Evolutionary conservation across 2,113 vertebrate species (phyloP).

Genomic region (Carollia perspicillata): DNA sequence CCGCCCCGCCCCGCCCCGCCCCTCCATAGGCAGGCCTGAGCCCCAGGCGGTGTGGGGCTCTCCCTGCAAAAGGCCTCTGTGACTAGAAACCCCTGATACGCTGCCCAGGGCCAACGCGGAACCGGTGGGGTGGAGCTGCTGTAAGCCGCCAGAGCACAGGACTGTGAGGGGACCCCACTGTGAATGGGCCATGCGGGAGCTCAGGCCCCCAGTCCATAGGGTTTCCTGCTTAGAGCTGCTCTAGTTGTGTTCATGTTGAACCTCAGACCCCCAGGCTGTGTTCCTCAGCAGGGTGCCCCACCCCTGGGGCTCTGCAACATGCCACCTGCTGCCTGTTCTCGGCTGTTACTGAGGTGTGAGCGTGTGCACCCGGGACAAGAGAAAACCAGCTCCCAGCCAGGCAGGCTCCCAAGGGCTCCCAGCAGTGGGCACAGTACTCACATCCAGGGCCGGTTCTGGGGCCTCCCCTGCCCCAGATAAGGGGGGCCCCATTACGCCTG

Average conservation of each 20-base stretch:
- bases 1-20: neutral
- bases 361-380: neutral
- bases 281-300: neutral
- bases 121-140: neutral
- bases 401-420: neutral
- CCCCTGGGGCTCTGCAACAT: neutral
- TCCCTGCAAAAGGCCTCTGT: neutral
- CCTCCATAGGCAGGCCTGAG: neutral
- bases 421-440: conserved; percentile 80
- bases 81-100: neutral
- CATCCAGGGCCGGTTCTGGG: conserved; percentile 90
- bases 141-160: rapidly evolving
- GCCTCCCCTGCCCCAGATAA: conserved; percentile 85
- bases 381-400: neutral
- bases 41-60: neutral
- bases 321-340: rapidly evolving
- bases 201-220: neutral
- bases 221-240: neutral
- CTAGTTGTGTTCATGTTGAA: neutral
- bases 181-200: neutral
- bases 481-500: conserved; percentile 72
- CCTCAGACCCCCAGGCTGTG: neutral
- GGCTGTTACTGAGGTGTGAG: neutral
- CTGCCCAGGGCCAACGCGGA: neutral
- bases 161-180: neutral